Conservation (phyloP, 2,113 vertebrate genomes). For the Gila orcuttii region DNA sequence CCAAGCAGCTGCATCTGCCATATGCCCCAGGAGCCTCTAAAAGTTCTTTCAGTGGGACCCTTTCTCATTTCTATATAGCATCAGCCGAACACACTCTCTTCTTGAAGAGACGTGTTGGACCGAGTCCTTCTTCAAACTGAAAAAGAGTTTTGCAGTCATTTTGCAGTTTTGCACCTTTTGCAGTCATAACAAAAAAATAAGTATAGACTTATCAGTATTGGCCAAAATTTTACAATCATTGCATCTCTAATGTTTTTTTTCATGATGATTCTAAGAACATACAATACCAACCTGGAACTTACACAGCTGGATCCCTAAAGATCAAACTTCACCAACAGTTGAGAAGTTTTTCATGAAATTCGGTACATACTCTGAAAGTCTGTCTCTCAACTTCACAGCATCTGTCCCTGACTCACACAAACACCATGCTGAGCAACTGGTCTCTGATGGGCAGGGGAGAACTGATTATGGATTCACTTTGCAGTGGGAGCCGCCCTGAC, state of each 20-base stretch:
- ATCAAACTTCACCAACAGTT: background rate
- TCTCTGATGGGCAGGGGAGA: conserved; percentile 49
- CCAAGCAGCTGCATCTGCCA: too few species aligned
- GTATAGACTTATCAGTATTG: background rate
- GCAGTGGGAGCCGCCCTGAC: conserved; percentile 45
- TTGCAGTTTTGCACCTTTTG: too few species aligned
- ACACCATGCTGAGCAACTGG: conserved; percentile 21
- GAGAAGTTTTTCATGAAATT: background rate
- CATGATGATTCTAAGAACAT: background rate
- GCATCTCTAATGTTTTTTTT: background rate
- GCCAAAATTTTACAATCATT: too few species aligned
- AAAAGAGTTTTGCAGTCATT: too few species aligned
- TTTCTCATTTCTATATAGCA: too few species aligned
- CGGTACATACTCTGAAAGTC: background rate
- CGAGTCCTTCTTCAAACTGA: too few species aligned
- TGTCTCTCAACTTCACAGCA: background rate
- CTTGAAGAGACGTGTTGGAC: too few species aligned
- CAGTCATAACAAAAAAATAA: too few species aligned
- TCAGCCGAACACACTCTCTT: too few species aligned
- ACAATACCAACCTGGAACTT: background rate
- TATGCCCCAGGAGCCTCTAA: too few species aligned
- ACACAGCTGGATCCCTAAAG: background rate
- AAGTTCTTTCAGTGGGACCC: too few species aligned
- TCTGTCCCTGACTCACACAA: conserved; percentile 7
- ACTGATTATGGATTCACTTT: conserved; percentile 57